Conservation (phyloP, 2,113 vertebrate genomes). For the Dipodomys stephensi region DNA sequence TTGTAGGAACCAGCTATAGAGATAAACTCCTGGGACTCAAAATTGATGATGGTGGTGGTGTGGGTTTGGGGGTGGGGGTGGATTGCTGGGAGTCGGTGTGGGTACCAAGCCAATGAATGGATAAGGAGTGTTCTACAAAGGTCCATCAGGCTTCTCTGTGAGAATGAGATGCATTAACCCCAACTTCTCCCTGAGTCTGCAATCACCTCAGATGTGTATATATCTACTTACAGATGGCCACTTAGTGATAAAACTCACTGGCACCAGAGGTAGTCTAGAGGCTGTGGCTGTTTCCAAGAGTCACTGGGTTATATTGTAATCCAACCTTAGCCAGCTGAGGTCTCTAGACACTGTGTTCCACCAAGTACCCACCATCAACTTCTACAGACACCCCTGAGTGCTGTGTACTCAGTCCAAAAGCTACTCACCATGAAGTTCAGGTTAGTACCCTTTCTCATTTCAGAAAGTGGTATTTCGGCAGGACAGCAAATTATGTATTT, state of each 20-base stretch:
- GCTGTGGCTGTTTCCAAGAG: neutral
- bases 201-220: neutral
- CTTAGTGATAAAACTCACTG: neutral
- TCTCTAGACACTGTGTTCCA: neutral
- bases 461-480: fast-evolving
- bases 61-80: too few relatives aligned
- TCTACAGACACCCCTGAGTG: neutral
- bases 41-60: too few relatives aligned
- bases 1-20: neutral
- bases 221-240: neutral
- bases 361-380: neutral
- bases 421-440: neutral
- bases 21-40: neutral
- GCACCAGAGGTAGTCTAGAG: neutral
- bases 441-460: neutral
- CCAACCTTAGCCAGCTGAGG: neutral
- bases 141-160: neutral
- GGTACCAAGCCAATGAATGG: neutral
- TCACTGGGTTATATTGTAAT: neutral
- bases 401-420: neutral
- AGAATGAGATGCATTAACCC: neutral
- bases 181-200: neutral
- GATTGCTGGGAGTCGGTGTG: neutral
- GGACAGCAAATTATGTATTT: too few relatives aligned
- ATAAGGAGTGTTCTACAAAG: neutral